Evolutionary conservation across 2,797 vertebrate species (phyloP), one percentile per base, ranked within the genome.

Genomic region (Arctocebus calabarensis): DNA sequence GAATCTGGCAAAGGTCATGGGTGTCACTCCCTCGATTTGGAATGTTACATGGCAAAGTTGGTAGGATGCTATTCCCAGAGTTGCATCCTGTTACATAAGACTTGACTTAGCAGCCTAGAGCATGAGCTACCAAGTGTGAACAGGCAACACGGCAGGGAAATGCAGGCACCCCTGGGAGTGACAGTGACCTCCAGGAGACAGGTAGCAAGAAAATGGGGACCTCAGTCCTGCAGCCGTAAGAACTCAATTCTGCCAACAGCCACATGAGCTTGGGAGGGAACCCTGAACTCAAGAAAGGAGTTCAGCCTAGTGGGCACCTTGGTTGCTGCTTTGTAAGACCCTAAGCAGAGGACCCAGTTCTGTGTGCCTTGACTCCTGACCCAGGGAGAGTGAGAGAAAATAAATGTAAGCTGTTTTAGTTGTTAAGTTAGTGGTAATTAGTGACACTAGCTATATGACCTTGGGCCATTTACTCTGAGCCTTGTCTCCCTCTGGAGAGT

Each of bases 71-170:
- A 2, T 19, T 1, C 8, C 7, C 2, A 5, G 2, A 23, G 40
- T 0, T 2, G 25, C 11, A 19, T 23, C 5, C 37, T 34, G 16
- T 45, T 25, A 0, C 19, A 0, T 6, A 14, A 16, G 57, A 73
- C 45, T 62, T 1, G 20, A 19, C n/a, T 34, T 12, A 4, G 55
- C 1, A 19, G 52, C 13, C 0, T 8, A 12, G 45, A 55, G 23
- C 1, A 2, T 2, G 7, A 23, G 34, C 20, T 0, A 10, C 55
- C 16, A 10, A 5, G 3, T 27, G 13, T 7, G 74, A 73, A 13
- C 1, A 3, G 43, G 27, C 6, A 32, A 29, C 29, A 3, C 0
- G 23, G 16, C 2, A 29, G 9, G 45, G 22, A 12, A 3, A 22
- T 5, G 3, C 13, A 32, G 37, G 22, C 43, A 14, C n/a, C 84